Conservation (phyloP, 2,797 vertebrate genomes). For the Parambassis ranga region DNA sequence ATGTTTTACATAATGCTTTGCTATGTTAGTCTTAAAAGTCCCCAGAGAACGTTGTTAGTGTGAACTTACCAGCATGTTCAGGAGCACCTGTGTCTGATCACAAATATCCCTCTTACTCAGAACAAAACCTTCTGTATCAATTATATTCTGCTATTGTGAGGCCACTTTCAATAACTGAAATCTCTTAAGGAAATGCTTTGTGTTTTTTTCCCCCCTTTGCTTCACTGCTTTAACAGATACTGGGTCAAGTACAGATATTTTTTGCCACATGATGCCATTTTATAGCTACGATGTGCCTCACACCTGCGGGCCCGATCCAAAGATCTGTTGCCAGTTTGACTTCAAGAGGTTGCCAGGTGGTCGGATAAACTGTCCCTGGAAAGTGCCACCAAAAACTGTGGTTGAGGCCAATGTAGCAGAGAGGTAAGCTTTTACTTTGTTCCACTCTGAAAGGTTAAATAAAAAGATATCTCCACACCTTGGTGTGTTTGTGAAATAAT, state of each 20-base stretch:
- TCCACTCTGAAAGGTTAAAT: no score
- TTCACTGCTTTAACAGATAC: conserved; percentile 74
- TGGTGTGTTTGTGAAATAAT: no score
- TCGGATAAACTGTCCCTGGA: conserved; percentile 97
- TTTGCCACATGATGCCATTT: conserved; percentile 99
- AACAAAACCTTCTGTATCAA: not conserved
- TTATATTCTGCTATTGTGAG: not conserved
- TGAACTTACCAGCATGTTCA: not conserved
- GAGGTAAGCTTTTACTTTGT: conserved; percentile 72
- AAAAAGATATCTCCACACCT: no score
- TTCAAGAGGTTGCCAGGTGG: conserved; percentile 96
- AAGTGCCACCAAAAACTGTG: conserved; percentile 91
- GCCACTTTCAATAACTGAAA: not conserved
- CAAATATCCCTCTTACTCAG: not conserved
- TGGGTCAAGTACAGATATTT: conserved; percentile 88
- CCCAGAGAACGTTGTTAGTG: not conserved
- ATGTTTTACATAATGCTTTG: not conserved
- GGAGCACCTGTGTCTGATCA: not conserved
- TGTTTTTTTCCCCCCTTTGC: not conserved
- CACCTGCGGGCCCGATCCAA: conserved; percentile 96
- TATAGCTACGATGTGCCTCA: conserved; percentile 98
- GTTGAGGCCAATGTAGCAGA: conserved; percentile 90
- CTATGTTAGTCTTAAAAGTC: not conserved
- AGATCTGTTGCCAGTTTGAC: conserved; percentile 99
- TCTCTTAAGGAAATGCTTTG: not conserved